These are phyloP conservation scores for Mus minutoides DNA, from an alignment of 2,797 vertebrate genomes.

Conservation along the genomic window DNA sequence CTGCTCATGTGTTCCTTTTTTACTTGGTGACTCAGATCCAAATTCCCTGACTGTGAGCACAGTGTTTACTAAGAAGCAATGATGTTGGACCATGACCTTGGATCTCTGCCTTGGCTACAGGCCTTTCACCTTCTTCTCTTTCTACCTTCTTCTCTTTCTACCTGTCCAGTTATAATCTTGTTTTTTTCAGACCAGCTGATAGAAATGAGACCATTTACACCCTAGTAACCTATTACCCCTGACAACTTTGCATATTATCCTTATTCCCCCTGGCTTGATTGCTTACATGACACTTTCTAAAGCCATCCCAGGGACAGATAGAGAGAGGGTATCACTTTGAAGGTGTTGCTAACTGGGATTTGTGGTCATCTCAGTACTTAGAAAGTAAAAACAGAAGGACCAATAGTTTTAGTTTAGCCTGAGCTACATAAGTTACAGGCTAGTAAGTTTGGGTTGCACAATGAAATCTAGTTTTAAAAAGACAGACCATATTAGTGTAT, in stretches of 20 bases:
- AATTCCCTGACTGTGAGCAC: not conserved
- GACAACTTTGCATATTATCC: not conserved
- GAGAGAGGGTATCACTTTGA: not conserved
- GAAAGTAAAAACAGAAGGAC: not conserved
- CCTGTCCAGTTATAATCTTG: not conserved
- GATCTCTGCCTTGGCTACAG: not conserved
- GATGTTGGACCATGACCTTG: not conserved
- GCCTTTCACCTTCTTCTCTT: not conserved
- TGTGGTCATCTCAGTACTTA: not conserved
- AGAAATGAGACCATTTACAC: not conserved
- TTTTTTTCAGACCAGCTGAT: constrained; percentile 6
- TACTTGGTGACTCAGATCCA: not conserved
- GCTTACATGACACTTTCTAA: not conserved
- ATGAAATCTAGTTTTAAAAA: not conserved
- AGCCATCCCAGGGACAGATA: not conserved
- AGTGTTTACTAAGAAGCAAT: not conserved
- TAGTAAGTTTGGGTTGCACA: too few species aligned
- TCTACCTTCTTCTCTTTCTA: not conserved
- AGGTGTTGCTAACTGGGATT: not conserved
- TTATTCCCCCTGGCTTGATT: not conserved
- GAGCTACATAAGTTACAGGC: not conserved
- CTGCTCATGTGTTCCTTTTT: not conserved
- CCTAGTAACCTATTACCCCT: not conserved
- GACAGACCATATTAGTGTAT: not conserved
- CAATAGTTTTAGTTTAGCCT: not conserved